phyloP scores from a whole-genome alignment of 30 jellyfish, hydroid and myxozoan species.

The Cassiopea andromeda region DNA sequence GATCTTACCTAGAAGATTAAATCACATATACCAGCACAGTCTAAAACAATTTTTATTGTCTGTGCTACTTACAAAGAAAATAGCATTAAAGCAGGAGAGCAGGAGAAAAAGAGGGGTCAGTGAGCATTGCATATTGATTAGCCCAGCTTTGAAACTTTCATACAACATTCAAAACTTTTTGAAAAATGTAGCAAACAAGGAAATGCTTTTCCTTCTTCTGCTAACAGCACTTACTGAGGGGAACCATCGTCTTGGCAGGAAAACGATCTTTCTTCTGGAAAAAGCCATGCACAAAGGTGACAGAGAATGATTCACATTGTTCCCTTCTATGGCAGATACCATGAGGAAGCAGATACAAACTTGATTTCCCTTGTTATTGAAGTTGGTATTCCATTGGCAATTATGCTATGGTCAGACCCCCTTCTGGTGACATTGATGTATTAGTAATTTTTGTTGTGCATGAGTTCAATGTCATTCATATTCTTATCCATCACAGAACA shows the following conservation, averaged over 20 bases:
- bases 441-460: not conserved
- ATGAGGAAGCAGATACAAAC: too few relatives aligned
- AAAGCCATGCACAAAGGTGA: constrained; percentile 21
- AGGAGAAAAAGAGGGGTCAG: constrained; percentile 30
- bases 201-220: constrained; percentile 38
- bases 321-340: not conserved
- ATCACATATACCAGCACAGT: constrained; percentile 17
- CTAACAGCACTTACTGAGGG: constrained; percentile 18
- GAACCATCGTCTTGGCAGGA: constrained; percentile 14
- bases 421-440: constrained; percentile 52
- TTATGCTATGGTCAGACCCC: constrained; percentile 35
- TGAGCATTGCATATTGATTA: constrained; percentile 23
- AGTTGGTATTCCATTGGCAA: constrained; percentile 27
- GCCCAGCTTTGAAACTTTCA: constrained; percentile 36
- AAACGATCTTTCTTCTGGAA: constrained; percentile 9
- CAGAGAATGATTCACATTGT: not conserved
- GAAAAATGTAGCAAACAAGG: constrained; percentile 32
- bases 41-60: constrained; percentile 1
- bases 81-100: constrained; percentile 24
- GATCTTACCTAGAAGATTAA: constrained; percentile 17
- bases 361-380: constrained; percentile 38
- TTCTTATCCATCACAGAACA: constrained; percentile 27
- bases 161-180: constrained; percentile 16
- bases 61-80: constrained; percentile 30
- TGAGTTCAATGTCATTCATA: not conserved